Evolutionary conservation across 1,140 invertebrate genomes (phyloP).

Genomic region (Calephelis nemesis): DNA sequence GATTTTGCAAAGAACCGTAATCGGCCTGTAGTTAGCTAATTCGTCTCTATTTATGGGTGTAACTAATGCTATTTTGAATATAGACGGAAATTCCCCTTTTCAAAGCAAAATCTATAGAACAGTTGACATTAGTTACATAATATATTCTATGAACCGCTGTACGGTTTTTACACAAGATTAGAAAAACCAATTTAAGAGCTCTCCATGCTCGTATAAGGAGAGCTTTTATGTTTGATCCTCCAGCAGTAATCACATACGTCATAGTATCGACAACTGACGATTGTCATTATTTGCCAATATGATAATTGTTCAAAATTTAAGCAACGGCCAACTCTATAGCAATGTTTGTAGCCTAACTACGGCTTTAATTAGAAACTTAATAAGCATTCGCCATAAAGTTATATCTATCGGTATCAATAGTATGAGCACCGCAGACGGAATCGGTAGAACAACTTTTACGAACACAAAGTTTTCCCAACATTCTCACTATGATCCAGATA

Average conservation of each 20-base stretch:
- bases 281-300: too few species aligned
- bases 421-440: background rate
- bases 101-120: constrained; percentile 14
- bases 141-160: too few species aligned
- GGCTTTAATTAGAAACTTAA: background rate
- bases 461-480: constrained; percentile 6
- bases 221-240: too few species aligned
- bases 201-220: too few species aligned
- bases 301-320: too few species aligned
- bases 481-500: constrained; percentile 6
- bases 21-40: constrained; percentile 24
- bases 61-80: constrained; percentile 21
- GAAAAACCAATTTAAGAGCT: too few species aligned
- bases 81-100: constrained; percentile 18
- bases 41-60: constrained; percentile 23
- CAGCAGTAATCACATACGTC: too few species aligned
- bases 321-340: too few species aligned
- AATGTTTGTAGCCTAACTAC: too few species aligned
- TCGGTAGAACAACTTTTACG: constrained; percentile 3
- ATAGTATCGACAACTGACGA: too few species aligned
- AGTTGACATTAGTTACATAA: too few species aligned
- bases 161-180: too few species aligned
- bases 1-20: constrained; percentile 19
- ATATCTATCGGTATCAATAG: background rate
- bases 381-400: background rate